Evolutionary conservation across 2,797 vertebrate species (phyloP).

Genomic region (Myioborus miniatus): DNA sequence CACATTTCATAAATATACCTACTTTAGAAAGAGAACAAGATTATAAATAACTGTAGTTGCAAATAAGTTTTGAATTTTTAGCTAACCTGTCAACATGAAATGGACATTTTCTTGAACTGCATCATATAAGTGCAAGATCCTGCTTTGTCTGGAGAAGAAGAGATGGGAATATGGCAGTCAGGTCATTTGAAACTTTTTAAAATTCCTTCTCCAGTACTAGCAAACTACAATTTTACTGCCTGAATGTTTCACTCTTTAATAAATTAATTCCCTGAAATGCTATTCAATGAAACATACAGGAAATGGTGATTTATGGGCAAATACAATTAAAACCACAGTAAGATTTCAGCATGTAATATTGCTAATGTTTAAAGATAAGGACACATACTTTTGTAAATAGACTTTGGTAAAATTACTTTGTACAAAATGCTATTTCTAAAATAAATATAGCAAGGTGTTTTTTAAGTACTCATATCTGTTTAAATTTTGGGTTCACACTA

Average conservation of each 20-base stretch:
- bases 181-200: not conserved
- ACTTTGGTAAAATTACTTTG: not conserved
- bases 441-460: not conserved
- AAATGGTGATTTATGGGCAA: not conserved
- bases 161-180: not conserved
- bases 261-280: slow-evolving; percentile 34
- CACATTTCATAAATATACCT: not conserved
- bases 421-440: slow-evolving; percentile 45
- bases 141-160: not conserved
- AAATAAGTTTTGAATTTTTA: not conserved
- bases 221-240: not conserved
- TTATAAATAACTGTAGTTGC: not conserved
- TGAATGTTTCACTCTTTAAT: not conserved
- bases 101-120: not conserved
- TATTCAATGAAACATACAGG: not conserved
- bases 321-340: not conserved
- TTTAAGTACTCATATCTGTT: not conserved
- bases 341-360: slow-evolving; percentile 28
- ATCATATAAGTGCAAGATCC: not conserved
- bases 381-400: not conserved
- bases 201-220: not conserved
- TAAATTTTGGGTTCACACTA: not conserved
- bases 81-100: not conserved
- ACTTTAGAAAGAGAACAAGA: not conserved
- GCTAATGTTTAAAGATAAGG: slow-evolving; percentile 16